These are phyloP conservation scores for Agelaius phoeniceus DNA, from an alignment of 2,113 vertebrate species.

Conservation along the genomic window DNA sequence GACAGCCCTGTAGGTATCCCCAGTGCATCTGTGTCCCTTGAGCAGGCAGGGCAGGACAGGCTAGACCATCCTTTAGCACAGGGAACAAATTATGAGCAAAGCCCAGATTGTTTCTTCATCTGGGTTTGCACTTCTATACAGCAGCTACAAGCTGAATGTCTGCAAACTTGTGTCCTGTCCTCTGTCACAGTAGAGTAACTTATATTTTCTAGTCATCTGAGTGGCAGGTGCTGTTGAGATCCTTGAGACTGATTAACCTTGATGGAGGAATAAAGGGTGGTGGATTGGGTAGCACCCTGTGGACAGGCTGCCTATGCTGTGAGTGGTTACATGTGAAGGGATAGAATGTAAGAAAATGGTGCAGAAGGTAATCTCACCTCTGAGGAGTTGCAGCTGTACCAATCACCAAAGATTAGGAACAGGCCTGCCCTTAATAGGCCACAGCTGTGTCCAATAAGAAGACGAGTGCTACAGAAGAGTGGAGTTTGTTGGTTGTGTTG, in stretches of 20 bases:
- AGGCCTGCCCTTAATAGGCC: too few species aligned
- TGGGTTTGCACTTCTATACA: rapidly evolving
- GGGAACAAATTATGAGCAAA: not conserved
- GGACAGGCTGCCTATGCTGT: not conserved
- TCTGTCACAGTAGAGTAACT: not conserved
- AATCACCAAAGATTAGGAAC: too few species aligned
- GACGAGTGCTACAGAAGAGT: too few species aligned
- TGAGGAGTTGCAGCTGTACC: too few species aligned
- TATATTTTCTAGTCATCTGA: not conserved
- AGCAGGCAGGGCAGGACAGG: not conserved
- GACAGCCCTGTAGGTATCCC: not conserved
- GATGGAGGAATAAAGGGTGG: not conserved
- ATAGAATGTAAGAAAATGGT: too few species aligned
- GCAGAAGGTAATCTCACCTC: too few species aligned
- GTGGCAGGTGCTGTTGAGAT: not conserved
- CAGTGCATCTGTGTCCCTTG: not conserved
- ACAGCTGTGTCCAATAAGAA: too few species aligned
- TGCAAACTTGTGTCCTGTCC: not conserved
- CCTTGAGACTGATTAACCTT: not conserved
- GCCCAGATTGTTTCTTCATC: not conserved
- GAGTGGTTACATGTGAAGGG: not conserved
- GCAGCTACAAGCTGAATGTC: not conserved
- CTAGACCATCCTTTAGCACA: not conserved
- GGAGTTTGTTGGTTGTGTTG: too few species aligned
- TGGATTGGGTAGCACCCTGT: not conserved